Percentiles rank a stretch among this genome's conserved stretches.
These are phyloP conservation scores for Plecotus auritus DNA, from an alignment of 2,113 vertebrate species.

Conservation along the genomic window DNA sequence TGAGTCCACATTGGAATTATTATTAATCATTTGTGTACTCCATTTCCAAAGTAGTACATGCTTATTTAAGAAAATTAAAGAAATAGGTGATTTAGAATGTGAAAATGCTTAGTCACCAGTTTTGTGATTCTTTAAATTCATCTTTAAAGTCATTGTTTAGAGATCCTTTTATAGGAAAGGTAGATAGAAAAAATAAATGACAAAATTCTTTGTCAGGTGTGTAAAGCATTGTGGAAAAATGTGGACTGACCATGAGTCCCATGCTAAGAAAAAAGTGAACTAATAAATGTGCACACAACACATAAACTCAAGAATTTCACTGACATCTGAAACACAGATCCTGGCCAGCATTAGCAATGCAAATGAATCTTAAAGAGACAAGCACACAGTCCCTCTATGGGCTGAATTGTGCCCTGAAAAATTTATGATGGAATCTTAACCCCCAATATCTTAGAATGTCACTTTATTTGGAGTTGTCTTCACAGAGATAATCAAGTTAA, in stretches of 20 bases:
- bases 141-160: not conserved
- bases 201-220: not conserved
- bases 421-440: not conserved
- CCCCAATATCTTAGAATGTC: not conserved
- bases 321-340: not conserved
- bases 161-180: not conserved
- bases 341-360: not conserved
- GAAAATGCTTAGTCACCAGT: not conserved
- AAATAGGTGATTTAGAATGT: not conserved
- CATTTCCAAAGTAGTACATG: not conserved
- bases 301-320: not conserved
- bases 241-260: not conserved
- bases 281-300: not conserved
- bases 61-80: not conserved
- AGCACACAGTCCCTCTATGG: not conserved
- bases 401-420: not conserved
- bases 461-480: not conserved
- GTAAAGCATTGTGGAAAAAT: not conserved
- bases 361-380: not conserved
- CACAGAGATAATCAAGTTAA: not conserved
- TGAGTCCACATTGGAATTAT: not conserved
- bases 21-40: not conserved
- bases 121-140: not conserved
- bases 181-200: not conserved
- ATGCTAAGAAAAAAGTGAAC: not conserved